A percentile compares a stretch with the other conserved stretches of the same genome.
phyloP scores from a whole-genome alignment of 2,113 vertebrate species.

The Pangasianodon hypophthalmus region DNA sequence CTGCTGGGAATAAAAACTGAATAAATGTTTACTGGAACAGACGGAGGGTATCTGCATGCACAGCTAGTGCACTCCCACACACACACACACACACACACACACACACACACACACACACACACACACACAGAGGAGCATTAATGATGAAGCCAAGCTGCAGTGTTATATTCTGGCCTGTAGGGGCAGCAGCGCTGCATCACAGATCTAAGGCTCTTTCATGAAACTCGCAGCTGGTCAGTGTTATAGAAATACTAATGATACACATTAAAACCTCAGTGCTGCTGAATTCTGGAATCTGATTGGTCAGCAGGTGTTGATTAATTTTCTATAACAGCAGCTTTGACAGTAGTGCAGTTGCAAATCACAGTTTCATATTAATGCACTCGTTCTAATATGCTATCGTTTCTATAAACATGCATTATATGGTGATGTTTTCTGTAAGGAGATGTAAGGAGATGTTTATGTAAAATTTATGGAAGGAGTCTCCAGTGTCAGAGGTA shows the following conservation, averaged over 20 bases:
- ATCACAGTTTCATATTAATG: too few relatives aligned
- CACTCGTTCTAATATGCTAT: background rate
- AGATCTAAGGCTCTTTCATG: background rate
- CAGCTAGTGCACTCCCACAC: background rate
- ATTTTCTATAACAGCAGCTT: background rate
- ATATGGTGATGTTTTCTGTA: background rate
- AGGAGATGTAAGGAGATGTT: background rate
- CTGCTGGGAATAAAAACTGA: background rate
- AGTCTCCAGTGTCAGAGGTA: background rate
- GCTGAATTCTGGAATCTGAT: background rate
- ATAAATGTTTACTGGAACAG: background rate
- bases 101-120: constrained; percentile 26
- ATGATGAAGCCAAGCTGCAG: constrained; percentile 36
- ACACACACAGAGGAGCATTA: background rate
- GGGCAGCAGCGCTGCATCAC: constrained; percentile 47
- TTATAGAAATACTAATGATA: background rate
- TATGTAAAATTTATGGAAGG: background rate
- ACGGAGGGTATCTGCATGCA: background rate
- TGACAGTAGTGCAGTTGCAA: background rate
- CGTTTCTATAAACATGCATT: background rate
- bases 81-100: background rate
- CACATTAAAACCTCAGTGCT: background rate
- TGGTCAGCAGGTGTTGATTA: background rate
- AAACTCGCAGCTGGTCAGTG: background rate
- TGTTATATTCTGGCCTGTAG: constrained; percentile 36